Percentiles rank a stretch among this genome's conserved stretches.
Conservation (phyloP, 1,140 invertebrate species). For the Acyrthosiphon pisum region DNA sequence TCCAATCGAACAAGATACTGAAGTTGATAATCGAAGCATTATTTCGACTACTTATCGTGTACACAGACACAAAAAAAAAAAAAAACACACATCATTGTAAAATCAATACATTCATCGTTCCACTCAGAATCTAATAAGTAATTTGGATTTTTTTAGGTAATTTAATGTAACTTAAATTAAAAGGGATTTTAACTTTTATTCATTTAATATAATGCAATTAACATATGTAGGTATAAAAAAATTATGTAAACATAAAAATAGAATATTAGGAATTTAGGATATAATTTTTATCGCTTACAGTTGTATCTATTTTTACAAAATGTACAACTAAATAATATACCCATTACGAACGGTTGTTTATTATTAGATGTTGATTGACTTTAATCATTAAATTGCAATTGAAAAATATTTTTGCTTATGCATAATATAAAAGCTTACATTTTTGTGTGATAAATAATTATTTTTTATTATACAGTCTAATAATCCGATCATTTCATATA, state of each 20-base stretch:
- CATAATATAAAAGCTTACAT: not conserved
- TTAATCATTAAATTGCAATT: not conserved
- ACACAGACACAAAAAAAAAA: too few species aligned
- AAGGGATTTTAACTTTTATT: too few species aligned
- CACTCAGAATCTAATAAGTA: too few species aligned
- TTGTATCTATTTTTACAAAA: not conserved
- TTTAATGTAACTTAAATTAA: not conserved
- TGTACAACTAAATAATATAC: not conserved
- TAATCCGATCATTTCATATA: not conserved
- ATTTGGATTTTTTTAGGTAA: not conserved
- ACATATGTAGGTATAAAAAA: not conserved
- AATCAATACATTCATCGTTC: too few species aligned
- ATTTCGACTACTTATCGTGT: too few species aligned
- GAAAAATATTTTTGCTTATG: not conserved
- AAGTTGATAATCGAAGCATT: too few species aligned
- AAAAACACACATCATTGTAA: too few species aligned
- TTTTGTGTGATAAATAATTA: too few species aligned
- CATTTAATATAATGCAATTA: too few species aligned
- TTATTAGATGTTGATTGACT: not conserved
- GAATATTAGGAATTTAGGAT: not conserved
- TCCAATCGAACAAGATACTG: too few species aligned
- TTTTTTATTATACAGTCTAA: not conserved
- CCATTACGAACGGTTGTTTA: not conserved
- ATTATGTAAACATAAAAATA: not conserved
- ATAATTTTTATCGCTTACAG: not conserved